Evolutionary conservation across 2,797 vertebrate genomes (phyloP), one percentile per base, ranked within the genome.

Genomic region (Channa striata): DNA sequence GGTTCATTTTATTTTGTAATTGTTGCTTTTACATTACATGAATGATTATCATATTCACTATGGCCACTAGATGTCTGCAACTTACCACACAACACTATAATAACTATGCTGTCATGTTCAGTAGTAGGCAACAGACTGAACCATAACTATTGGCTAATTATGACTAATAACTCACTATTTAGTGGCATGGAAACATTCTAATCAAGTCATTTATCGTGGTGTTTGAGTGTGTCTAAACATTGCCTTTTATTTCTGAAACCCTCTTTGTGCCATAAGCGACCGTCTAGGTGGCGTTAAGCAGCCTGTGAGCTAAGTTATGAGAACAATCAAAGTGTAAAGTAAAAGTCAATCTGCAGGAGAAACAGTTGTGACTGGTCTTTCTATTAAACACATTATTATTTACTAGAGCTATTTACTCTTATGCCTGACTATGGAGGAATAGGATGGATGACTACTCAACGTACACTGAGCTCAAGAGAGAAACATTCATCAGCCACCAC

Each of bases 341-440:
- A 59, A 77, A 81, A 51, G 42, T 72, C 52, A 57, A 74, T 73
- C 68, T 74, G 76, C 54, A 51, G 74, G 17, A 68, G 47, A 74
- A 59, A 66, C 14, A 54, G 60, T 68, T 64, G 50, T 75, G 66
- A 80, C 68, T 69, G 68, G 72, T 42, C 48, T 60, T 77, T 78
- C 33, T 62, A 40, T 68, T 71, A 37, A 73, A 71, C 69, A 44
- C 58, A 34, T 66, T 70, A 84, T 76, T 71, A 82, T 81, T 82
- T 69, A 77, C 36, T 39, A 46, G 59, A 68, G 40, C n/a, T 20
- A 37, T 50, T 68, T 74, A 56, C 51, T 68, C 49, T 50, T 57
- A 48, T 43, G 43, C 57, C 69, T 34, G 17, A 59, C 57, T 51
- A 11, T 6, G 19, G 44, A 20, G 11, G n/a, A 10, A 21, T 47